Evolutionary conservation across 1,140 invertebrate genomes (phyloP).

Genomic region (Camponotus floridanus): DNA sequence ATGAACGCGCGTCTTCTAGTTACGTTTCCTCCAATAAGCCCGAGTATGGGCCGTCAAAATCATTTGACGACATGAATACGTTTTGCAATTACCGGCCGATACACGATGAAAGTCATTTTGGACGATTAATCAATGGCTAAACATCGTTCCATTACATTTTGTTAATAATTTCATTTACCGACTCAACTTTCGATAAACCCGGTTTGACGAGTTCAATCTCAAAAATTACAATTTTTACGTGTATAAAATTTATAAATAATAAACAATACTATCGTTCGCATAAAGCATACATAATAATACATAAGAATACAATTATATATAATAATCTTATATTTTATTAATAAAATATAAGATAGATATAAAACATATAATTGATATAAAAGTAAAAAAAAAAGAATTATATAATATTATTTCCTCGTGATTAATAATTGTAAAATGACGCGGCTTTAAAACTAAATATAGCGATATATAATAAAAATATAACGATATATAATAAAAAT

Average conservation of each 20-base stretch:
- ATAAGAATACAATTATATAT: no score
- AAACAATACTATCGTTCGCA: no score
- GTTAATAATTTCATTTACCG: neutral
- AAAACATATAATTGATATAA: no score
- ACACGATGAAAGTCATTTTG: slow-evolving; percentile 38
- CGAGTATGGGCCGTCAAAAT: slow-evolving; percentile 49
- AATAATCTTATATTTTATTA: neutral
- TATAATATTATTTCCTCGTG: neutral
- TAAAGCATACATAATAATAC: no score
- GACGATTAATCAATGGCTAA: slow-evolving; percentile 46
- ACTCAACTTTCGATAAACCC: neutral
- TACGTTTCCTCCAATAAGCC: slow-evolving; percentile 60
- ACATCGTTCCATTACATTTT: slow-evolving; percentile 38
- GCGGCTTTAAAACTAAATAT: neutral
- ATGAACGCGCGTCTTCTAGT: slow-evolving; percentile 57
- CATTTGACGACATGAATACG: slow-evolving; percentile 56
- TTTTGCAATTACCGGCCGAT: slow-evolving; percentile 47
- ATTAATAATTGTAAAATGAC: neutral
- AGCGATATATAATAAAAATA: neutral
- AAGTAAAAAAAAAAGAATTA: neutral
- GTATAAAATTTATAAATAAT: no score
- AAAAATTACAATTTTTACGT: neutral
- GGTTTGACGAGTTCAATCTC: neutral
- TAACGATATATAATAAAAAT: neutral
- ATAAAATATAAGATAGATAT: no score